Evolutionary conservation across 2,113 vertebrate genomes (phyloP).

Genomic region (Motacilla alba): DNA sequence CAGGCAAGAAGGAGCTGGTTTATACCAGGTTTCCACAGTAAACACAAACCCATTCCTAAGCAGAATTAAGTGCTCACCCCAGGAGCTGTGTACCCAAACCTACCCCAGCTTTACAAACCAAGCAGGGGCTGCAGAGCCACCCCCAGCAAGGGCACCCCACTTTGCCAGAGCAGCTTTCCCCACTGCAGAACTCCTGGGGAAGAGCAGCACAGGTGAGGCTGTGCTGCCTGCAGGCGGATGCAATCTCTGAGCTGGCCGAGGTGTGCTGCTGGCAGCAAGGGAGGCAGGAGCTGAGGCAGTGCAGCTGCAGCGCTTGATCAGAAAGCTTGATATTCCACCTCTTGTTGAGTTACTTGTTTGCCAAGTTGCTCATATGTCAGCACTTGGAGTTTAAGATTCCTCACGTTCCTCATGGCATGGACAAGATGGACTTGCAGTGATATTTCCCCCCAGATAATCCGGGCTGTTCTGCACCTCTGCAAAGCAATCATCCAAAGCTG

Average conservation of each 20-base stretch:
- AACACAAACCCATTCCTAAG: accelerated
- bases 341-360: neutral
- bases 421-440: neutral
- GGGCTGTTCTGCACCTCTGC: neutral
- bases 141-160: neutral
- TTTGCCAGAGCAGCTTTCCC: neutral
- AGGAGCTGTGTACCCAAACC: neutral
- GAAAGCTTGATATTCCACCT: neutral
- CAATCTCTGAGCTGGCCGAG: neutral
- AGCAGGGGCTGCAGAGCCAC: neutral
- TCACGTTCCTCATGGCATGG: neutral
- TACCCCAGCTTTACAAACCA: neutral
- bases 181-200: accelerated
- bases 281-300: neutral
- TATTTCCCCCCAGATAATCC: neutral
- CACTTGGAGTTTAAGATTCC: neutral
- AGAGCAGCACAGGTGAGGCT: neutral
- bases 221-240: neutral
- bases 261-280: neutral
- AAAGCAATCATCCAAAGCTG: neutral
- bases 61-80: neutral
- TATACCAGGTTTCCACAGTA: neutral
- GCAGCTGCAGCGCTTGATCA: neutral
- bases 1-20: neutral
- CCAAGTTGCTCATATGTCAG: neutral